Evolutionary conservation across 2,113 vertebrate species (phyloP), one percentile per base, ranked within the genome.

Genomic region (Varanus komodoensis): DNA sequence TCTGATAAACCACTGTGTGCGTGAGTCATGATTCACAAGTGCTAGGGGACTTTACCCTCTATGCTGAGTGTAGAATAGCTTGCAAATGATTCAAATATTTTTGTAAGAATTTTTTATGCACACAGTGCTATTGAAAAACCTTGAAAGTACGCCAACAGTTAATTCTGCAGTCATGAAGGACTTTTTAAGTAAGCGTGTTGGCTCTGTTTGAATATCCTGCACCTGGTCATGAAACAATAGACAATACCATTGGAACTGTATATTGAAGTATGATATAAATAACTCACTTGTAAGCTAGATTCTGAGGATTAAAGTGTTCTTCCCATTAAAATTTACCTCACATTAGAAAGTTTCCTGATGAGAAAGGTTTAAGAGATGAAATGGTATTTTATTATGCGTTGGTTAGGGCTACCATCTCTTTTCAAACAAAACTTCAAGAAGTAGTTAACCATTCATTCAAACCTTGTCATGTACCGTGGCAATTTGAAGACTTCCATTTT

Each of bases 171-270:
- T 82, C 92, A 93, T 79, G 82, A 64, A 38, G 0, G 83, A 67
- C 34, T 75, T 92, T 80, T 87, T 86, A 50, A 92, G 80, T 93
- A 87, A 94, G 74, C 38, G 17, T 44, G 34, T 94, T 96, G 93
- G 89, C 93, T 93, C 81, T 84, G 9, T 80, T 92, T 93, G 93
- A 93, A 89, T 91, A 96, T 96, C 95, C 95, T 96, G 95, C 95
- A 96, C 93, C 96, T 96, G 96, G 91, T 50, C 91, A 50, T 95
- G 90, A 94, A 96, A 96, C 96, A 96, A 96, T 96, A 94, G 95
- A 96, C 94, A 96, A 95, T 96, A 82, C 89, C 90, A 87, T 90
- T 95, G 82, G 50, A 86, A 92, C 86, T 92, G 57, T 1, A 2
- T 94, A 92, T 93, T 92, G 77, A 96, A 90, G 27, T 83, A 78